Conservation (phyloP, 1,140 invertebrate species). For the Callitettix versicolor region DNA sequence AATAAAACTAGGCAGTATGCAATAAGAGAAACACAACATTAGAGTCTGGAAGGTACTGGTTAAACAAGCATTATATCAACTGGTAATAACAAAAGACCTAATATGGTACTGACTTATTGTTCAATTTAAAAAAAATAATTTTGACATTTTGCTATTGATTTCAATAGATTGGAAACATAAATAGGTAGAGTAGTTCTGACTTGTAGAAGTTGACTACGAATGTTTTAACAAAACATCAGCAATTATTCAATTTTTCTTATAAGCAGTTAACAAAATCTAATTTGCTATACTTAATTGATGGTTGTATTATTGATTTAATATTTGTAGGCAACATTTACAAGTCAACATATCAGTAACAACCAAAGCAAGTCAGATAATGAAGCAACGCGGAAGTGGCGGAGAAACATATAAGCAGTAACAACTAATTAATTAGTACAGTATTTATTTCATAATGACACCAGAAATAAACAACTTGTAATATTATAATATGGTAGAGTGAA, state of each 20-base stretch:
- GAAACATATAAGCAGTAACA: conserved; percentile 12
- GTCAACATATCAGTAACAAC: neutral
- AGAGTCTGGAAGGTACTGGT: neutral
- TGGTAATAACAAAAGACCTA: neutral
- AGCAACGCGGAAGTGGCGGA: neutral
- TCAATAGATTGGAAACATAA: neutral
- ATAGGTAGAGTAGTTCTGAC: neutral
- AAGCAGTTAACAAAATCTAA: no score
- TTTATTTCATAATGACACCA: conserved; percentile 17
- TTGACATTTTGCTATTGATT: neutral
- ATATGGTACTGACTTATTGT: neutral
- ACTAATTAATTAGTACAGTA: conserved; percentile 13
- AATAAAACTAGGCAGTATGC: conserved; percentile 11
- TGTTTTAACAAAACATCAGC: no score
- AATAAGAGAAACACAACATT: conserved; percentile 7
- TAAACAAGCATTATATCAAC: conserved; percentile 1
- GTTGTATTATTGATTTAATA: neutral
- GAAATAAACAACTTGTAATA: conserved; percentile 14
- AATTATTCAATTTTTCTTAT: no score
- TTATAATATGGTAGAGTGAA: conserved; percentile 12
- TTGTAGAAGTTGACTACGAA: no score
- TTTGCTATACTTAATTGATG: neutral
- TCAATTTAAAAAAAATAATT: neutral
- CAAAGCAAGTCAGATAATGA: conserved; percentile 7
- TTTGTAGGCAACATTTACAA: neutral